Conservation (phyloP, 2,797 vertebrate species). For the Microctenopoma lineatum region DNA sequence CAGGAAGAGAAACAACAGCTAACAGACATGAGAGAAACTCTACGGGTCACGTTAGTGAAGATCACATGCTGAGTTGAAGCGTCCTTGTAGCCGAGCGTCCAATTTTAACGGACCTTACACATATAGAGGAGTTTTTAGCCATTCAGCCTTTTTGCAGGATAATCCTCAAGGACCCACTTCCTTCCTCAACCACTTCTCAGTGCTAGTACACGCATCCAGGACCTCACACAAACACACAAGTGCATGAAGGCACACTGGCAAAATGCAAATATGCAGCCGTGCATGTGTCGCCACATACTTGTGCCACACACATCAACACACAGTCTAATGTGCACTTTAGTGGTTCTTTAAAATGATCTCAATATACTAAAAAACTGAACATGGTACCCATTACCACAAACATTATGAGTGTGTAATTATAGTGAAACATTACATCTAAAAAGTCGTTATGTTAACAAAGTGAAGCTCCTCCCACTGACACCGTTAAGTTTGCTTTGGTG, state of each 20-base stretch:
- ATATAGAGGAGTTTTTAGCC: slow-evolving; percentile 21
- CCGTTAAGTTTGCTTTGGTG: background rate
- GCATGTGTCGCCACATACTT: slow-evolving; percentile 13
- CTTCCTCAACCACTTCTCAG: slow-evolving; percentile 37
- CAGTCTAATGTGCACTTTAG: slow-evolving; percentile 9
- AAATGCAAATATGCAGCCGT: slow-evolving; percentile 29
- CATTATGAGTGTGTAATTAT: slow-evolving; percentile 12
- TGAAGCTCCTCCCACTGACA: background rate
- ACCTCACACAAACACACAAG: slow-evolving; percentile 66
- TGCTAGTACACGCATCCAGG: slow-evolving; percentile 44
- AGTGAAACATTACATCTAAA: background rate
- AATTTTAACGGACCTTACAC: slow-evolving; percentile 55
- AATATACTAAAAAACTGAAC: background rate
- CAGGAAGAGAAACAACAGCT: slow-evolving; percentile 72
- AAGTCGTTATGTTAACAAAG: background rate
- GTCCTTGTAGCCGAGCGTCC: slow-evolving; percentile 37
- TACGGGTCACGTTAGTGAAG: slow-evolving; percentile 67
- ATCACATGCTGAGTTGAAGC: slow-evolving; percentile 59
- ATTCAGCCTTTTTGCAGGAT: slow-evolving; percentile 55
- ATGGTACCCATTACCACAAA: slow-evolving; percentile 1
- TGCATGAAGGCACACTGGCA: background rate
- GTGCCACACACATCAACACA: slow-evolving; percentile 36
- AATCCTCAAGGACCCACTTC: slow-evolving; percentile 56
- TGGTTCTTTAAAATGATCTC: slow-evolving; percentile 1
- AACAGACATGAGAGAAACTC: slow-evolving; percentile 76